Base-by-base conservation (phyloP, 2,113 vertebrate genomes). In the Rissa tridactyla region DNA sequence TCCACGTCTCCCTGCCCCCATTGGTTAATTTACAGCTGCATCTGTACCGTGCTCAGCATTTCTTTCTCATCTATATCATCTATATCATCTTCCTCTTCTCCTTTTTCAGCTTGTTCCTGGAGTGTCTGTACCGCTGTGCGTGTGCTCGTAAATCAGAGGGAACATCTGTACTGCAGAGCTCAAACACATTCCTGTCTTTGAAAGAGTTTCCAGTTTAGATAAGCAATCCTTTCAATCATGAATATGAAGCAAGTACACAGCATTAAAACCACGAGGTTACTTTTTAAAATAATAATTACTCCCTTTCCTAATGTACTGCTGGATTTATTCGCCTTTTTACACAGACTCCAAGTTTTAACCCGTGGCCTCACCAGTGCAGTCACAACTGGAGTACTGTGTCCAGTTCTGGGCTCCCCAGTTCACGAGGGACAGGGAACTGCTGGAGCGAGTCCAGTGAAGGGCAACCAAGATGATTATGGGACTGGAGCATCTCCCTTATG, bases 71-170 rank as follows among this genome's bases (percentile, higher is more conserved):
- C 17, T 70, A 62, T 79, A 10, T 42, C 42, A 36, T 15, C 51
- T 25, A 27, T 42, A 44, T 57, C 26, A 64, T 52, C 30, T 92
- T 78, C 44, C 62, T 23, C 44, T 69, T 64, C 36, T 51, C 9
- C 3, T 55, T 92, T 55, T 71, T 15, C 71, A 70, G 65, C 21
- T 75, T 70, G 34, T 65, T 90, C 40, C 51, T 79, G 72, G n/a
- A 64, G 25, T 18, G 15, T 38, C 52, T 73, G 42, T 58, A 89
- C 13, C 17, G 16, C 16, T 81, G 16, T 4, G 1, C 0, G 0
- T 54, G 20, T 12, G 36, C 22, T 83, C 9, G 0, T 22, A 71
- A 71, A 91, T 75, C 0, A 1, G 26, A 42, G 15, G 10, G 65
- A 94, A 84, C 52, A 84, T 66, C 65, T 75, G 65, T 52, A 47